Evolutionary conservation across 2,113 vertebrate species (phyloP).

Genomic region (Hylia prasina): DNA sequence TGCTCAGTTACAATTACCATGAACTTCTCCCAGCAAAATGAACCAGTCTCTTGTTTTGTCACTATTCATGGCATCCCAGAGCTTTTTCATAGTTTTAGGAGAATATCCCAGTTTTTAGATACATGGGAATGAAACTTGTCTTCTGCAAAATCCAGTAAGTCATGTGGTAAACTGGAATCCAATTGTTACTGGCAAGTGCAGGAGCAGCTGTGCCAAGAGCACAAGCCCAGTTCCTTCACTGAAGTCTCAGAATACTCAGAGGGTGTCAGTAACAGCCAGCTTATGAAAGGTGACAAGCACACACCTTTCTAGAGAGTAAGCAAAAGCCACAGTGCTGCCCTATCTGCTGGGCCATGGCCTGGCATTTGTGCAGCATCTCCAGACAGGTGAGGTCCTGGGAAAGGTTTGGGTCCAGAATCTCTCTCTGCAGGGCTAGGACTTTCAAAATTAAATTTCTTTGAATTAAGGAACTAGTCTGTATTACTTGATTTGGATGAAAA

Average conservation of each 20-base stretch:
- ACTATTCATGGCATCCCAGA: neutral
- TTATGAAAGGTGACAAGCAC: neutral
- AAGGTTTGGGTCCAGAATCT: neutral
- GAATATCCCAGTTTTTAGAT: neutral
- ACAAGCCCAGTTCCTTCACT: neutral
- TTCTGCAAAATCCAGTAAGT: neutral
- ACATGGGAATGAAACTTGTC: neutral
- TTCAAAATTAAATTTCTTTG: neutral
- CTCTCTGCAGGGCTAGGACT: neutral
- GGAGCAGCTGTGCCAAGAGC: neutral
- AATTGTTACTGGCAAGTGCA: neutral
- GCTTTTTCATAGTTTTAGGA: neutral
- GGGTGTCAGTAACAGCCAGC: neutral
- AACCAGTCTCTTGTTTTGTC: neutral
- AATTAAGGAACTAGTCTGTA: neutral
- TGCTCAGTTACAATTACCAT: neutral
- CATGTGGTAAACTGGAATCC: neutral
- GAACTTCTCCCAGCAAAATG: neutral
- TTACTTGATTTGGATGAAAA: neutral
- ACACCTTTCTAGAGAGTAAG: neutral
- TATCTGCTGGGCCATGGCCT: neutral
- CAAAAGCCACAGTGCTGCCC: neutral
- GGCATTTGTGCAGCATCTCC: neutral
- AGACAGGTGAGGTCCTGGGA: neutral
- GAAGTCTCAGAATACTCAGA: neutral